These are phyloP conservation scores for Albula goreensis DNA, from an alignment of 2,113 vertebrate genomes.

Conservation along the genomic window DNA sequence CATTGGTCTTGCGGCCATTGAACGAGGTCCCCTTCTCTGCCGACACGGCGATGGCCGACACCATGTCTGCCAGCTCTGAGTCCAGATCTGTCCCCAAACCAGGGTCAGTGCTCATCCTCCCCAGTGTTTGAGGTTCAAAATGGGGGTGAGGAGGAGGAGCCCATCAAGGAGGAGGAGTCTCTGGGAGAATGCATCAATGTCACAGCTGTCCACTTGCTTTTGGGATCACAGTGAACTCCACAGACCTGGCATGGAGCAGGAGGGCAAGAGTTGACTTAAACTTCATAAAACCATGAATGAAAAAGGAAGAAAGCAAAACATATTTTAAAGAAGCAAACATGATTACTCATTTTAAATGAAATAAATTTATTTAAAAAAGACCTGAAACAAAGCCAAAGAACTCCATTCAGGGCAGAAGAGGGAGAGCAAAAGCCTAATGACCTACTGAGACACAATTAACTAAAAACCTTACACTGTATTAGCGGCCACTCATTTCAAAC, in stretches of 20 bases:
- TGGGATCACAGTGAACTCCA: conserved; percentile 29
- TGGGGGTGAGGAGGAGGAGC: not conserved
- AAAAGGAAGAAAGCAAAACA: not conserved
- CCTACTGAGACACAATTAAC: too few species aligned
- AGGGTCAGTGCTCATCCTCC: conserved; percentile 52
- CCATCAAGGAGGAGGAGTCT: not conserved
- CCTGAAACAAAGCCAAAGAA: not conserved
- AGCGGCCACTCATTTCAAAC: not conserved
- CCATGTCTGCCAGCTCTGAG: conserved; percentile 77
- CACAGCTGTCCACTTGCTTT: not conserved
- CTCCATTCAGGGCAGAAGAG: not conserved
- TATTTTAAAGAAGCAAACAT: not conserved
- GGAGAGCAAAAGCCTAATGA: too few species aligned
- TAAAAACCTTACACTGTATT: too few species aligned
- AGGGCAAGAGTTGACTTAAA: not conserved
- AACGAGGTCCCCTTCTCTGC: conserved; percentile 50
- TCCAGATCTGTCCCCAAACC: conserved; percentile 56
- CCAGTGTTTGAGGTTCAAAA: conserved; percentile 18
- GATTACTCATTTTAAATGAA: too few species aligned
- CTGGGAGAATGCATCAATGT: conserved; percentile 7
- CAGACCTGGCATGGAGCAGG: conserved; percentile 34
- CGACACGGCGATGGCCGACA: conserved; percentile 77
- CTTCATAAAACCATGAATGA: not conserved
- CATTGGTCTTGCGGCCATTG: conserved; percentile 49
- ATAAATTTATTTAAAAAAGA: too few species aligned